phyloP scores from a whole-genome alignment of 2,888 invertebrate genomes.

The Lamproptera curius region DNA sequence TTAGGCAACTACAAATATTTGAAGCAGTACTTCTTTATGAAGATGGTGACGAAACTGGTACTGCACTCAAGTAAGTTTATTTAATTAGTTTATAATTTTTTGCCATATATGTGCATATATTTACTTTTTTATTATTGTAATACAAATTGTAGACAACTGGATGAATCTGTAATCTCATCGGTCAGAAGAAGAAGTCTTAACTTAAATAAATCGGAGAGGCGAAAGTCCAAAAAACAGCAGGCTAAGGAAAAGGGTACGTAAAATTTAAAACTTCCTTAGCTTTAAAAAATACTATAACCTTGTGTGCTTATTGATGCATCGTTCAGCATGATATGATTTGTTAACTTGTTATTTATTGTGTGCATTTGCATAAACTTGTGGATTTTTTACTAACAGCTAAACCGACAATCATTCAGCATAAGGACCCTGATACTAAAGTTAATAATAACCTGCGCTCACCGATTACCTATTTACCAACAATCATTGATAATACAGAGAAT shows the following conservation, averaged over 20 bases:
- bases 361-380: slow-evolving; percentile 28
- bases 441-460: slow-evolving; percentile 39
- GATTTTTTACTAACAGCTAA: slow-evolving; percentile 58
- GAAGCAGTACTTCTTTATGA: slow-evolving; percentile 95
- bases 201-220: slow-evolving; percentile 79
- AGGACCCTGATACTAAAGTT: slow-evolving; percentile 48
- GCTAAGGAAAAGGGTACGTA: slow-evolving; percentile 85
- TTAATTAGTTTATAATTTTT: not conserved
- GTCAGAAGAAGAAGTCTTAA: slow-evolving; percentile 76
- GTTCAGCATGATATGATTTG: slow-evolving; percentile 4
- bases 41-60: slow-evolving; percentile 82
- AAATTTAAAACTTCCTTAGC: not conserved
- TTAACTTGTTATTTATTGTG: not conserved
- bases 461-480: slow-evolving; percentile 47
- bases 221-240: slow-evolving; percentile 82
- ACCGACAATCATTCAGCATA: slow-evolving; percentile 39
- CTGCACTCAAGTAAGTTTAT: slow-evolving; percentile 75
- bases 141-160: slow-evolving; percentile 71
- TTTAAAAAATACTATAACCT: not conserved
- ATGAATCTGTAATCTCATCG: slow-evolving; percentile 85
- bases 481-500: slow-evolving; percentile 59
- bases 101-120: too few relatives aligned
- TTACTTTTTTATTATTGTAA: not conserved
- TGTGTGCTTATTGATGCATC: not conserved
- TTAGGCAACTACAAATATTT: slow-evolving; percentile 96